phyloP scores from a whole-genome alignment of 2,888 invertebrate genomes.

The Vandiemenella viatica region DNA sequence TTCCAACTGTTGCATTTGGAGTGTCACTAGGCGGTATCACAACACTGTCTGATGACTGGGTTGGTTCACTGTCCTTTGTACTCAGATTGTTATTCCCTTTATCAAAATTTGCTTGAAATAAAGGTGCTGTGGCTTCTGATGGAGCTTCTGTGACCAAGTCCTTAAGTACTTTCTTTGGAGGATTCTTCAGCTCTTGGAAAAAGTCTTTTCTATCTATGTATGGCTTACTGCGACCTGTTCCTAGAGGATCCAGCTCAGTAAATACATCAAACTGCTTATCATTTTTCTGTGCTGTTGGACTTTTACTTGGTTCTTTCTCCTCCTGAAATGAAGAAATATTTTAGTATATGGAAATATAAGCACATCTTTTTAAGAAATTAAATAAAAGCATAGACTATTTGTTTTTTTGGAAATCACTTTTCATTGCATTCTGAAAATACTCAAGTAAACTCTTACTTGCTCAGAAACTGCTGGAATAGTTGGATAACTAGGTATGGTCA shows the following conservation, averaged over 20 bases:
- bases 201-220: slow-evolving; percentile 92
- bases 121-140: slow-evolving; percentile 20
- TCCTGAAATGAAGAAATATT: slow-evolving; percentile 3
- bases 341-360: neutral
- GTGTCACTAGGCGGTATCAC: slow-evolving; percentile 4
- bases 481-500: slow-evolving; percentile 2
- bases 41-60: slow-evolving; percentile 2
- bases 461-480: slow-evolving; percentile 5
- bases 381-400: too few relatives aligned
- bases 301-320: slow-evolving; percentile 2
- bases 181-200: slow-evolving; percentile 89
- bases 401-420: too few relatives aligned
- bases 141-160: slow-evolving; percentile 44
- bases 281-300: slow-evolving; percentile 4
- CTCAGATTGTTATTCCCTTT: slow-evolving; percentile 6
- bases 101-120: slow-evolving; percentile 24
- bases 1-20: slow-evolving; percentile 1
- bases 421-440: too few relatives aligned
- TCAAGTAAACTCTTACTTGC: slow-evolving; percentile 9
- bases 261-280: slow-evolving; percentile 56
- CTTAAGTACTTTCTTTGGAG: slow-evolving; percentile 82
- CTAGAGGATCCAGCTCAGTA: slow-evolving; percentile 84
- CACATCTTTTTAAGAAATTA: neutral
- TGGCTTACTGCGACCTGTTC: slow-evolving; percentile 79
- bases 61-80: slow-evolving; percentile 4